Base-by-base conservation (phyloP, 2,888 invertebrate genomes). In the Apodemia zela region DNA sequence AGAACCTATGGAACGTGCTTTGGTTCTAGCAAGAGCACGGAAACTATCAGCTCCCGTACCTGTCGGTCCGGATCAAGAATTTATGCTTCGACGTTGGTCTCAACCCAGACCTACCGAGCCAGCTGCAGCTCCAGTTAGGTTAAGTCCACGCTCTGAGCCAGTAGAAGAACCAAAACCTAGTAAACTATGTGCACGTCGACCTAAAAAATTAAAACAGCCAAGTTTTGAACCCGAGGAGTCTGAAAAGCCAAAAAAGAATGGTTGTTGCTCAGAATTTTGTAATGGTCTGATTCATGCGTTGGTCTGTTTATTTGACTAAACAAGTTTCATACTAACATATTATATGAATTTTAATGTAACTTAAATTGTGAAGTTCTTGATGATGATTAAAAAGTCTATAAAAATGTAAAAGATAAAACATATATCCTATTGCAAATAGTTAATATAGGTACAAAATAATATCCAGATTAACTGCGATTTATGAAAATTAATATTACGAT, bases 271-370 rank as follows among this genome's bases (percentile, higher is more conserved):
- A 4, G 90, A 91, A 69, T 87, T 93, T 69, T 88, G 91, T 45
- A 92, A 93, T 59, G 89, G 91, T 29, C 77, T 93, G 6, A 74
- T 93, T 59, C 80, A 93, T 65, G 92, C 90, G 17, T 82, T 93
- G 51, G 87, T 93, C 69, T 93, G 93, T 74, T 75, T 93, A 61
- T 93, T 93, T 71, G 93, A 93, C 78, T 93, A 83, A 92, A 72
- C 72, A 51, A 13, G 60, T 63, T 61, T 10, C 13, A 62, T 49
- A 35, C 18, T 49, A 49, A 51, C 15, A 25, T n/a, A 15, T 33
- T 45, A 33, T n/a, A 18, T 59, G 21, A 15, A 42, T 42, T 29
- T 17, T 10, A 25, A 59, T 59, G 54, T 62, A 18, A 58, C 42
- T 15, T 42, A 42, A 42, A 42, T 42, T 42, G 15, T 42, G 15